Percentiles rank a stretch among this genome's conserved stretches.
These are phyloP conservation scores for Colinus virginianus DNA, from an alignment of 2,113 vertebrate species.

Conservation along the genomic window DNA sequence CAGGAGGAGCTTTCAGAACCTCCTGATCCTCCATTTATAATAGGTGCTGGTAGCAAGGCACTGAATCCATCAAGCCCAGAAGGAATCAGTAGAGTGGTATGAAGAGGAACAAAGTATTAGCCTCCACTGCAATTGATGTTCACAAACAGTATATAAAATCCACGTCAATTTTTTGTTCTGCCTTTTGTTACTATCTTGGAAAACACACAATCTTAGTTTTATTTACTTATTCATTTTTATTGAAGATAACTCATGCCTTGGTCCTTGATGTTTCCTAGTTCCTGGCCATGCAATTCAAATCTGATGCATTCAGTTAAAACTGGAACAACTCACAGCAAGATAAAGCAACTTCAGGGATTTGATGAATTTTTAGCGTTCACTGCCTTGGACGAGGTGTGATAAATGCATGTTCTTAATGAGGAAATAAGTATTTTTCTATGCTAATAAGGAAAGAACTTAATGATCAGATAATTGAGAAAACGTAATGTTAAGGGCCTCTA, in stretches of 20 bases:
- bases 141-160: neutral
- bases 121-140: neutral
- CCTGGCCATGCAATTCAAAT: too few species aligned
- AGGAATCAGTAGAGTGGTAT: neutral
- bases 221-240: neutral
- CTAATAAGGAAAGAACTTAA: neutral
- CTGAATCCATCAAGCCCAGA: neutral
- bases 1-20: neutral
- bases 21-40: neutral
- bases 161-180: neutral
- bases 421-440: neutral
- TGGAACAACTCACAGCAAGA: neutral
- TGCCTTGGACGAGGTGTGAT: neutral
- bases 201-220: too few species aligned
- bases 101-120: neutral
- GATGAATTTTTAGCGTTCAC: neutral
- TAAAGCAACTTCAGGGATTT: neutral
- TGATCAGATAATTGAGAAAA: neutral
- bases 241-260: fast-evolving
- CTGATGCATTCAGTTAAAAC: neutral
- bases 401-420: too few species aligned
- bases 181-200: neutral
- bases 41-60: neutral
- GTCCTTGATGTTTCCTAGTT: neutral
- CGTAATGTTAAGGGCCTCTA: neutral